Evolutionary conservation across 1,140 invertebrate genomes (phyloP).

Genomic region (Apis cerana): DNA sequence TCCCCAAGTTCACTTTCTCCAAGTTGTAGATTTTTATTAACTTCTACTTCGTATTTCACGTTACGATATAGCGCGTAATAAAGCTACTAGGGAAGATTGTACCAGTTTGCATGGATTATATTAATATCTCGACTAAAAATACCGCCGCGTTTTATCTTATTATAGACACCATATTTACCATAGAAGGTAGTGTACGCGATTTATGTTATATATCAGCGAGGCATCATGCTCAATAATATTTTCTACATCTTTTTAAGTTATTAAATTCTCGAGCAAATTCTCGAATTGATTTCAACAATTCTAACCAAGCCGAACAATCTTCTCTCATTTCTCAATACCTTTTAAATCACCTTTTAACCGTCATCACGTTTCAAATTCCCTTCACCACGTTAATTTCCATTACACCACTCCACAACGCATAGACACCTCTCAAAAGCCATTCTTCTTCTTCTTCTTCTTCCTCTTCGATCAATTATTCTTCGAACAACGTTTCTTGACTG

Average conservation of each 20-base stretch:
- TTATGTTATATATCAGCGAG: not conserved
- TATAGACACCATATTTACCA: constrained; percentile 44
- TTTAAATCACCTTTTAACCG: no score
- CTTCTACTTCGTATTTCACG: not conserved
- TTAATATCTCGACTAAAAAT: constrained; percentile 45
- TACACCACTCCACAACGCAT: no score
- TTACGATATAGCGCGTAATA: not conserved
- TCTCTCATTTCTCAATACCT: no score
- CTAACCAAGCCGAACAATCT: no score
- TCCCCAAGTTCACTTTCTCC: not conserved
- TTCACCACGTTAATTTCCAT: no score
- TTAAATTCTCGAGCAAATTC: not conserved
- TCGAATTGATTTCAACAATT: not conserved
- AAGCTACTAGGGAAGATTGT: constrained; percentile 25
- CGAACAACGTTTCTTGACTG: no score
- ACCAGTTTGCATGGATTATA: constrained; percentile 30
- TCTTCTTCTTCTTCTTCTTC: no score
- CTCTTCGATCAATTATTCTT: no score
- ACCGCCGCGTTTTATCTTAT: constrained; percentile 32
- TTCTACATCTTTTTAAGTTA: no score
- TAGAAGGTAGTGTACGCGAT: not conserved
- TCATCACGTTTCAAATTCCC: no score
- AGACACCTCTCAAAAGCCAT: no score
- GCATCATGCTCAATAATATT: constrained; percentile 7
- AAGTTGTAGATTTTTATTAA: not conserved